Conservation (phyloP, 2,113 vertebrate species). For the Entosphenus tridentatus region DNA sequence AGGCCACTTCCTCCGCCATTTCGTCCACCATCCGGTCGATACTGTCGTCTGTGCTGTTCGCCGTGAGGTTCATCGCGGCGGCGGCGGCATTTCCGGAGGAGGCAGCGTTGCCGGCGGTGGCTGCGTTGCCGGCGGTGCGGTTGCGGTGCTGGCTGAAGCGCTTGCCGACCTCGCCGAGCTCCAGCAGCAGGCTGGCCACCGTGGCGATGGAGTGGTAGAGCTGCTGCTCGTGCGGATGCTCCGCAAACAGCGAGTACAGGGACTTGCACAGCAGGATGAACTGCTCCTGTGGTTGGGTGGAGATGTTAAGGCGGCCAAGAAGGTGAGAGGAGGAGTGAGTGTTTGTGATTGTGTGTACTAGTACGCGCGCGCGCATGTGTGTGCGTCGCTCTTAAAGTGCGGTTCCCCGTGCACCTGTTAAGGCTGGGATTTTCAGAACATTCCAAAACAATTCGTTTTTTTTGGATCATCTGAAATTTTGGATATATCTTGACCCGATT, state of each 20-base stretch:
- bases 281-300: slow-evolving; percentile 38
- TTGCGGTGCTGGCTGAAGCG: slow-evolving; percentile 34
- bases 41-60: neutral
- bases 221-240: slow-evolving; percentile 55
- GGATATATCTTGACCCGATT: too few relatives aligned
- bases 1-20: neutral
- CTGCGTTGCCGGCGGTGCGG: slow-evolving; percentile 21
- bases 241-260: slow-evolving; percentile 92
- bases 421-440: too few relatives aligned
- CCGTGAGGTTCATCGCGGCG: too few relatives aligned
- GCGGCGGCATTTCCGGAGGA: too few relatives aligned
- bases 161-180: slow-evolving; percentile 83
- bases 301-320: neutral
- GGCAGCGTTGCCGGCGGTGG: slow-evolving; percentile 9
- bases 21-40: neutral
- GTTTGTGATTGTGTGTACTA: neutral
- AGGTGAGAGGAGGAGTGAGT: neutral
- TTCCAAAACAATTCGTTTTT: neutral
- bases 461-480: too few relatives aligned
- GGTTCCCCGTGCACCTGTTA: too few relatives aligned
- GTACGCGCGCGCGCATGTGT: neutral
- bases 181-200: slow-evolving; percentile 66
- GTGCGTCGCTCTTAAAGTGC: neutral
- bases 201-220: slow-evolving; percentile 88
- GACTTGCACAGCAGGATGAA: slow-evolving; percentile 96